Evolutionary conservation across 2,888 invertebrate genomes (phyloP).

Genomic region (Arctia plantaginis): DNA sequence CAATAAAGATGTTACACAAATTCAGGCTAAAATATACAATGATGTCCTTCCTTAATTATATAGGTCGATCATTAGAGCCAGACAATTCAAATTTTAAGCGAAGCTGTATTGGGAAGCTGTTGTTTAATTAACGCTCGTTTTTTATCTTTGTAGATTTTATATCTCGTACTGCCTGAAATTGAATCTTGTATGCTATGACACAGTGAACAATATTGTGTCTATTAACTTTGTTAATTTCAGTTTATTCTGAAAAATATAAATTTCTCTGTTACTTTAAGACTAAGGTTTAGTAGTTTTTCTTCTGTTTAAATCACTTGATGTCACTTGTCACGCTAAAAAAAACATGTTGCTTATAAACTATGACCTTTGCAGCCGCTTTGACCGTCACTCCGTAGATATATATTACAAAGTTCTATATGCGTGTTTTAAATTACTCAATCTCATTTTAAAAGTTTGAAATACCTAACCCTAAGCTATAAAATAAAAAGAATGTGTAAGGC

Average conservation of each 20-base stretch:
- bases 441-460: not conserved
- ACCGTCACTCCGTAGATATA: not conserved
- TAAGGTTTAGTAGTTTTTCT: not conserved
- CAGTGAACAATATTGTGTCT: constrained; percentile 8
- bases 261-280: constrained; percentile 2
- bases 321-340: not conserved
- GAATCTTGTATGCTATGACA: constrained; percentile 1
- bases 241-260: constrained; percentile 11
- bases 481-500: not conserved
- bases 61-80: not conserved
- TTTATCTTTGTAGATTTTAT: constrained; percentile 1
- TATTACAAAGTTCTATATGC: not conserved
- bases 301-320: not conserved
- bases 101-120: not conserved
- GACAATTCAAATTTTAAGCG: not conserved
- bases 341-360: not conserved
- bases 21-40: not conserved
- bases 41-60: not conserved
- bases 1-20: not conserved
- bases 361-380: not conserved
- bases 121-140: not conserved
- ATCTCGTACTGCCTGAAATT: not conserved
- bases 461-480: not conserved
- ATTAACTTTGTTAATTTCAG: constrained; percentile 16
- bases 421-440: not conserved